Percentiles rank a stretch among this genome's conserved stretches.
These are phyloP conservation scores for Murina feae DNA, from an alignment of 2,113 vertebrate species.

Conservation along the genomic window DNA sequence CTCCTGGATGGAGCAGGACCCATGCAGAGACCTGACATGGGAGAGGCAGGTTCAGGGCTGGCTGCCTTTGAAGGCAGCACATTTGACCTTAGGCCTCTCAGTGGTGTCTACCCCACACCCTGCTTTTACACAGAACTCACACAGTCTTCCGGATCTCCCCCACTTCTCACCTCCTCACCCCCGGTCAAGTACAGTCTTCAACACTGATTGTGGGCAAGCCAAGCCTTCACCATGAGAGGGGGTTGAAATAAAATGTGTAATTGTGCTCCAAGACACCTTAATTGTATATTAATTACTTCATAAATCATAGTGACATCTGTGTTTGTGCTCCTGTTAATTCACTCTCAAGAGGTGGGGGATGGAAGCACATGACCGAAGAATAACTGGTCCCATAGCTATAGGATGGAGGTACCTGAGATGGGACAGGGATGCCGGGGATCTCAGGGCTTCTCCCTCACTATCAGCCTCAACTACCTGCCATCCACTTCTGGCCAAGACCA, in stretches of 20 bases:
- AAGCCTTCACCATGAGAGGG: not conserved
- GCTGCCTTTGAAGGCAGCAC: not conserved
- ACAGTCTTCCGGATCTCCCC: not conserved
- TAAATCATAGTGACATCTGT: slow-evolving; percentile 90
- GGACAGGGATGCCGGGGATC: not conserved
- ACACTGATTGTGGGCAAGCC: not conserved
- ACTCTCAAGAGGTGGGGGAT: slow-evolving; percentile 1
- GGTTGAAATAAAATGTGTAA: slow-evolving; percentile 73
- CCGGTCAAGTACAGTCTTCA: not conserved
- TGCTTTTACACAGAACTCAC: not conserved
- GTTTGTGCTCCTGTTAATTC: slow-evolving; percentile 83
- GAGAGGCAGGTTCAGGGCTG: not conserved
- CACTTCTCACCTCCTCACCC: accelerated
- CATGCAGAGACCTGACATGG: not conserved
- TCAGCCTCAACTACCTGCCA: not conserved
- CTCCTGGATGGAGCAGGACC: not conserved
- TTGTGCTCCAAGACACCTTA: slow-evolving; percentile 81
- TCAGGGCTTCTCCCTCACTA: accelerated
- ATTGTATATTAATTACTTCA: slow-evolving; percentile 92
- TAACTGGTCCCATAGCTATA: not conserved
- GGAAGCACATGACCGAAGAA: not conserved
- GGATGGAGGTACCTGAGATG: not conserved
- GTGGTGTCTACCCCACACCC: not conserved
- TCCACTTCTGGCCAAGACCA: not conserved
- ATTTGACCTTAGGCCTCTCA: not conserved